These are phyloP conservation scores for Epinotia bilunana DNA, from an alignment of 2,888 invertebrate species.

Conservation along the genomic window DNA sequence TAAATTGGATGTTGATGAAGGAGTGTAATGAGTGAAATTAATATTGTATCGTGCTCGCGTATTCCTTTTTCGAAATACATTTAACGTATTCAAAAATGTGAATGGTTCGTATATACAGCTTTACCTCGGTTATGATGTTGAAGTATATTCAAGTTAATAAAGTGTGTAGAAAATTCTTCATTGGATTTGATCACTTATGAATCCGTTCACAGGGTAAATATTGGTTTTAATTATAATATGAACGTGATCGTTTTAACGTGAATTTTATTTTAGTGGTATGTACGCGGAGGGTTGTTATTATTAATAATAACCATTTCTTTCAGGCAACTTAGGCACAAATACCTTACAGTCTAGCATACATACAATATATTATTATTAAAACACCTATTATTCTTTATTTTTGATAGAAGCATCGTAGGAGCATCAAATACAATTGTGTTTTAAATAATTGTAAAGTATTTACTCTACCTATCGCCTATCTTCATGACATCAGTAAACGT, in stretches of 20 bases:
- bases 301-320: too few relatives aligned
- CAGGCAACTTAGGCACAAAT: too few relatives aligned
- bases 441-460: not conserved
- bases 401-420: not conserved
- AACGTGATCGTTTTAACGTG: not conserved
- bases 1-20: not conserved
- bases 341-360: too few relatives aligned
- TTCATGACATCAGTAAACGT: constrained; percentile 26
- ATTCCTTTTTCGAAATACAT: not conserved
- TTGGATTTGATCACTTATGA: not conserved
- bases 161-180: not conserved
- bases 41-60: not conserved
- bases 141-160: not conserved
- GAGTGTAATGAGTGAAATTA: not conserved
- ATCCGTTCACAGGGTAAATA: not conserved
- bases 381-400: not conserved
- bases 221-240: not conserved
- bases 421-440: not conserved
- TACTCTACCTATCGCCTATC: constrained; percentile 20
- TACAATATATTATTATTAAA: too few relatives aligned
- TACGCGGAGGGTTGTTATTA: not conserved
- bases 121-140: not conserved
- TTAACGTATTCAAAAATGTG: not conserved
- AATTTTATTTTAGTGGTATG: too few relatives aligned
- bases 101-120: constrained; percentile 1